phyloP scores from a whole-genome alignment of 64 coral and sea anemone species.

The Dendrophyllia cribrosa region DNA sequence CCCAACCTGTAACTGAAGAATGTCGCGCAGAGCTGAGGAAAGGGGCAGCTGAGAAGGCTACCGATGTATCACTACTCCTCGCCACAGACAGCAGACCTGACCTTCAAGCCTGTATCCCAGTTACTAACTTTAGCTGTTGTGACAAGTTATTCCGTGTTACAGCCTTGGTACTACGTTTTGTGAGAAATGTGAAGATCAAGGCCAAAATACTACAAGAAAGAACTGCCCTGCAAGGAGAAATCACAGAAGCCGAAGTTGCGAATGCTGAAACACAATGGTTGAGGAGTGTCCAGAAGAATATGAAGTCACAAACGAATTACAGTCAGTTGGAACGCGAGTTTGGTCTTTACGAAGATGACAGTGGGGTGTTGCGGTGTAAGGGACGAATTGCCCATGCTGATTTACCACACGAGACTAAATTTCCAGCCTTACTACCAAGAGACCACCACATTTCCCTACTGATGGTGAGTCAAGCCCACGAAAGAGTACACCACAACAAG shows the following conservation, averaged over 20 bases:
- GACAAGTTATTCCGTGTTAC: conserved; percentile 51
- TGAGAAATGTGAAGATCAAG: conserved; percentile 33
- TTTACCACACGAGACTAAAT: not conserved
- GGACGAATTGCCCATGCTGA: conserved; percentile 41
- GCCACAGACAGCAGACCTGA: not conserved
- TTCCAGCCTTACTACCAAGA: too few relatives aligned
- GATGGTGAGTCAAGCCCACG: not conserved
- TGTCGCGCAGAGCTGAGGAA: too few relatives aligned
- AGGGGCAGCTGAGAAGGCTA: too few relatives aligned
- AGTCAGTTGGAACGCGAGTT: conserved; percentile 49
- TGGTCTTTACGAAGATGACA: conserved; percentile 58
- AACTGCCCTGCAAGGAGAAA: too few relatives aligned
- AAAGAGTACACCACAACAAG: conserved; percentile 32
- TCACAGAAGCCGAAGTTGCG: too few relatives aligned
- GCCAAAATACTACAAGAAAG: not conserved
- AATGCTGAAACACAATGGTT: too few relatives aligned
- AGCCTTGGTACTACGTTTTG: conserved; percentile 61
- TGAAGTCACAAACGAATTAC: too few relatives aligned
- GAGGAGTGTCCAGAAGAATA: too few relatives aligned
- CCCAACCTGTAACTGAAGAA: too few relatives aligned
- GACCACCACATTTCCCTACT: too few relatives aligned
- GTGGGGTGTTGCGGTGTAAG: conserved; percentile 27
- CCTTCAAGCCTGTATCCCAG: too few relatives aligned
- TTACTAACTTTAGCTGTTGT: not conserved
- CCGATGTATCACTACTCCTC: not conserved